Percentiles rank a stretch among this genome's conserved stretches.
These are phyloP conservation scores for Clivina fossor DNA, from an alignment of 2,888 invertebrate species.

Conservation along the genomic window DNA sequence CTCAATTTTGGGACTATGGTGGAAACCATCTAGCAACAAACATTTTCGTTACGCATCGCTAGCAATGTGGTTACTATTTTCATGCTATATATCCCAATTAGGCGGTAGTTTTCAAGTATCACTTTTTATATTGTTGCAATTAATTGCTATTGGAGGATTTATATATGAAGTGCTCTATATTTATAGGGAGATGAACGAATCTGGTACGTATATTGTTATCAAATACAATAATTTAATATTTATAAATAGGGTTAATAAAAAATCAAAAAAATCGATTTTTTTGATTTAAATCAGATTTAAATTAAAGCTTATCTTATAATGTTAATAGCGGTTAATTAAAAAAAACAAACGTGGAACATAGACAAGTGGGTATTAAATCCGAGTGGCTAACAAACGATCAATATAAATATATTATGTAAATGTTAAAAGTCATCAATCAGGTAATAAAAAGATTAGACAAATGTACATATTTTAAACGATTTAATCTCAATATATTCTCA, in stretches of 20 bases:
- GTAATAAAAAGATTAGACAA: too few relatives aligned
- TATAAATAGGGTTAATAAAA: background rate
- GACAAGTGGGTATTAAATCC: too few relatives aligned
- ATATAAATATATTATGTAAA: too few relatives aligned
- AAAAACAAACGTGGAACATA: too few relatives aligned
- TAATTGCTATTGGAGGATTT: conserved; percentile 68
- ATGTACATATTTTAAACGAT: too few relatives aligned
- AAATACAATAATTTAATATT: background rate
- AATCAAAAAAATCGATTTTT: too few relatives aligned
- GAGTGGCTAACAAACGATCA: too few relatives aligned
- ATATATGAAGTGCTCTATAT: conserved; percentile 62
- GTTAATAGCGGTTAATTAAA: too few relatives aligned
- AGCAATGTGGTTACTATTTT: conserved; percentile 73
- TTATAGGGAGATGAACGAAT: conserved; percentile 56
- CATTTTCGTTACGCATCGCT: conserved; percentile 70
- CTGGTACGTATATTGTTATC: conserved; percentile 48
- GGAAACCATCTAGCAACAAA: conserved; percentile 71
- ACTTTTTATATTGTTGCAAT: conserved; percentile 68
- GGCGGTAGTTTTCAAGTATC: conserved; percentile 77
- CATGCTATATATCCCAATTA: conserved; percentile 73
- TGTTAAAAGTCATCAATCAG: too few relatives aligned
- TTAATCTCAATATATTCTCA: too few relatives aligned
- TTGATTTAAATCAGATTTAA: too few relatives aligned
- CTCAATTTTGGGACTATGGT: conserved; percentile 69
- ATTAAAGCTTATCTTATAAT: too few relatives aligned